Conservation (phyloP, 2,113 vertebrate genomes). For the Crotophaga sulcirostris region DNA sequence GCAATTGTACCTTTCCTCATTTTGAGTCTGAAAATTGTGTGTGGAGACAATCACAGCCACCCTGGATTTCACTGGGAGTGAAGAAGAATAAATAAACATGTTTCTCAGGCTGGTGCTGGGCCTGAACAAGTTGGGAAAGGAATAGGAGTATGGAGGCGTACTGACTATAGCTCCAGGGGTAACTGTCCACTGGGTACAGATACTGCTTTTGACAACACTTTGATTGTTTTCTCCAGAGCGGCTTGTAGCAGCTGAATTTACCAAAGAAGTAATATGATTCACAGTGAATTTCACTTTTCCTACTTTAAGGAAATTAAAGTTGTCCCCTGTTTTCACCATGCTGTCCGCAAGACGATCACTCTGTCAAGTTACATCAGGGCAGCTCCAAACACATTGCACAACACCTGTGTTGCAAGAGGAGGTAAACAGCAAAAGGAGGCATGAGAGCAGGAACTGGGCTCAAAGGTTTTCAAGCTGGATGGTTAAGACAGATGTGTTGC, state of each 20-base stretch:
- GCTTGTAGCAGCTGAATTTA: background rate
- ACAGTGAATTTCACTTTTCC: background rate
- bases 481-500: background rate
- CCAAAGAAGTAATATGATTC: background rate
- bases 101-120: background rate
- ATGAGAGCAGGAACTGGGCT: rapidly evolving
- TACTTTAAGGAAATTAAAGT: background rate
- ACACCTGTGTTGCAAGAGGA: background rate
- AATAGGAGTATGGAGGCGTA: background rate
- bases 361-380: background rate
- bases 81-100: background rate
- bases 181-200: background rate
- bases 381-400: background rate
- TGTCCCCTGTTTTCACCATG: background rate
- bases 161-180: background rate
- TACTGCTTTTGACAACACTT: background rate
- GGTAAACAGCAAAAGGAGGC: background rate
- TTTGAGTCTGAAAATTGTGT: background rate
- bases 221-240: background rate
- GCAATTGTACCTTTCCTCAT: background rate
- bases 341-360: background rate
- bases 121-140: background rate
- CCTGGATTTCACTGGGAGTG: background rate
- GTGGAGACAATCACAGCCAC: background rate
- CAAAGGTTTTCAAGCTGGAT: background rate